Base-by-base conservation (phyloP, 2,888 invertebrate species). In the Clivina fossor region DNA sequence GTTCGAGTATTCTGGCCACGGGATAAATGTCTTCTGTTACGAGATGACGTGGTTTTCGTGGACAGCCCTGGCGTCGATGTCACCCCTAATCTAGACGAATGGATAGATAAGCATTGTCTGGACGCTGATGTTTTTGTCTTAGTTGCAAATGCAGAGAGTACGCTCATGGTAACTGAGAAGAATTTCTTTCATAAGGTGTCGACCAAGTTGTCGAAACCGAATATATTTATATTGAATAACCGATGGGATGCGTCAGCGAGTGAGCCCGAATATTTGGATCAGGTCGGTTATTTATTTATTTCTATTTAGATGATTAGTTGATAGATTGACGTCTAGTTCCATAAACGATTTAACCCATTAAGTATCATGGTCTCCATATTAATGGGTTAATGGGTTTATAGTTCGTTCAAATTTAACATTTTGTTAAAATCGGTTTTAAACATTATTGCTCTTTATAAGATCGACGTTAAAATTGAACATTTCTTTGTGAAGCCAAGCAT, bases 161-260 rank as follows among this genome's bases (percentile, higher is more conserved):
- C 99, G 32, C 84, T 99, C 64, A 99, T 98, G 85, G 88, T 96
- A 66, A 96, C 98, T 4, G 96, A 99, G 74, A 99, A 99, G 73
- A 96, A 95, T 71, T 99, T 99, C 78, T 99, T 99, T 77, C 96
- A 97, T 74, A 97, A 98, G 81, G 99, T 99, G 33, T 96, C 95
- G 22, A 88, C 89, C 61, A 88, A 88, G 71, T 81, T 99, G 65
- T 98, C 98, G 9, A 96, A 97, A 76, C 99, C 99, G 60, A 99
- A 99, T 73, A 93, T 99, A 69, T 99, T 99, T 73, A 94, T 99
- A 69, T 75, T 99, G 63, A 97, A 99, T 74, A 99, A 99, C 76
- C 83, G 99, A 68, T 99, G 99, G 99, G 99, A 99, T 76, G 97
- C 97, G 1, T 96, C 97, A 8, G 97, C 95, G 22, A 86, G 88